Evolutionary conservation across 2,113 vertebrate species (phyloP).

Genomic region (Ranitomeya variabilis): DNA sequence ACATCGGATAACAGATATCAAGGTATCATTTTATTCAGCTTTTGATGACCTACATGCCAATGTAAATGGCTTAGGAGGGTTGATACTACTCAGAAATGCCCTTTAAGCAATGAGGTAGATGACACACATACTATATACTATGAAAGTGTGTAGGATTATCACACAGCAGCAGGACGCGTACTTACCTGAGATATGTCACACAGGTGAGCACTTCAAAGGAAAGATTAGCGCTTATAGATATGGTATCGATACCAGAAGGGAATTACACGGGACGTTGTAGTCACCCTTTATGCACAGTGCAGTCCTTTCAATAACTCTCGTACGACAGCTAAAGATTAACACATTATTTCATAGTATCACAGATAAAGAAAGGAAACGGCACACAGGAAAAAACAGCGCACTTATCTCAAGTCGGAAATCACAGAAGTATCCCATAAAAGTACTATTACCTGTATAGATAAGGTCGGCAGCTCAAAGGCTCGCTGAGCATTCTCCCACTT

Average conservation of each 20-base stretch:
- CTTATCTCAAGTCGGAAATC: conserved; percentile 40
- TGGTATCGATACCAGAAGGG: conserved; percentile 14
- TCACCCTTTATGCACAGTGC: conserved; percentile 1
- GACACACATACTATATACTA: neutral
- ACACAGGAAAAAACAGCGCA: conserved; percentile 26
- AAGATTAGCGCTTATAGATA: neutral
- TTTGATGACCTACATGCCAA: neutral
- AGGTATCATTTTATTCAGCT: no score
- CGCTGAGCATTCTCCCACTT: neutral
- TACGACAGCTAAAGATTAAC: conserved; percentile 25
- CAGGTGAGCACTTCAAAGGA: conserved; percentile 34
- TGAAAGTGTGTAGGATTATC: neutral
- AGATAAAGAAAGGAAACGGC: conserved; percentile 34
- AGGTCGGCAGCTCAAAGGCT: conserved; percentile 25
- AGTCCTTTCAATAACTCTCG: neutral
- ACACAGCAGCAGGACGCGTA: neutral
- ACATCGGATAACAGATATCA: no score
- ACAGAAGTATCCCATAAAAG: neutral
- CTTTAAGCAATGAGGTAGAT: neutral
- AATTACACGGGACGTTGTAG: neutral
- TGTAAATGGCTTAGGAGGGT: no score
- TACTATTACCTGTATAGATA: conserved; percentile 11
- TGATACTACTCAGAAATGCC: no score
- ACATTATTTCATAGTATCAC: conserved; percentile 15
- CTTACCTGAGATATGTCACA: neutral